Conservation (phyloP, 2,888 invertebrate species). For the Boloria euphrosyne region DNA sequence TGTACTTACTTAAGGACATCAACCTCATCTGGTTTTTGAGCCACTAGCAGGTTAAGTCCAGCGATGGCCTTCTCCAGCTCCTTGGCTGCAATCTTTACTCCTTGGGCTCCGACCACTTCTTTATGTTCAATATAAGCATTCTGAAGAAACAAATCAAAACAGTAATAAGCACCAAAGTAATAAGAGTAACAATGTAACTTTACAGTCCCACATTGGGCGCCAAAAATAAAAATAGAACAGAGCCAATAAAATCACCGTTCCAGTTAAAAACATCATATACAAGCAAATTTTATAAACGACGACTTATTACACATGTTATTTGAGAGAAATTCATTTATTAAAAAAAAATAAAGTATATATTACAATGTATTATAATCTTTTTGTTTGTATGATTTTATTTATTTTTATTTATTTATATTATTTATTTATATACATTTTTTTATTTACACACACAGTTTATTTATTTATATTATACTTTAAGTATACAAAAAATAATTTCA, state of each 20-base stretch:
- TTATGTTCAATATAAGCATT: conserved; percentile 97
- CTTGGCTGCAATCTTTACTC: conserved; percentile 99
- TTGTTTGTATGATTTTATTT: no score
- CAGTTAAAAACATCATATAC: neutral
- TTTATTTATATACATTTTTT: no score
- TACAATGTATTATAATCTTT: no score
- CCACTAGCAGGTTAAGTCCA: conserved; percentile 95
- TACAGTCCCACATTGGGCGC: conserved; percentile 8
- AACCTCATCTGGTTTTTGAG: conserved; percentile 96
- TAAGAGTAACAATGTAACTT: neutral
- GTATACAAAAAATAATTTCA: no score
- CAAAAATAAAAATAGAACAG: neutral
- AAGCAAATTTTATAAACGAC: no score
- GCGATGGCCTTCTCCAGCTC: conserved; percentile 99
- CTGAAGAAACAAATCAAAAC: conserved; percentile 58
- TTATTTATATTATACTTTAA: no score
- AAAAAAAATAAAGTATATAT: no score
- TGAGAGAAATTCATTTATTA: no score
- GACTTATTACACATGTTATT: no score
- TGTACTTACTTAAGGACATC: conserved; percentile 87
- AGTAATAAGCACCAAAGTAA: neutral
- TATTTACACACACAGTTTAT: no score
- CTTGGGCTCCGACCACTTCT: conserved; percentile 97
- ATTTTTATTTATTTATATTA: no score
- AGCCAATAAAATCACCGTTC: neutral